Base-by-base conservation (phyloP, 2,888 invertebrate genomes). In the Plutella xylostella region DNA sequence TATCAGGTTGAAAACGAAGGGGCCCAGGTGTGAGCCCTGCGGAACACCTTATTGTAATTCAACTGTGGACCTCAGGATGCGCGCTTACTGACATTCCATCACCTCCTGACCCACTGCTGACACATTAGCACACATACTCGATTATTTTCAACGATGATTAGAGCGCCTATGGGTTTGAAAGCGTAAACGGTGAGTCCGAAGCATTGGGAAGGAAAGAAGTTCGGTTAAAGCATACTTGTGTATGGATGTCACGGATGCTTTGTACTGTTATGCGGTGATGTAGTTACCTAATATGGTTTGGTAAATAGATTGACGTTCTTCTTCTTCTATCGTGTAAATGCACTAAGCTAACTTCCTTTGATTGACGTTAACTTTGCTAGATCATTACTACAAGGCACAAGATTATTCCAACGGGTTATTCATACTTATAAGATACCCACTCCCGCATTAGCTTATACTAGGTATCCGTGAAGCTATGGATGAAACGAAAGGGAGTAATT, bases 101-200 rank as follows among this genome's bases (percentile, higher is more conserved):
- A 51, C 71, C 72, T 61, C 55, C 51, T 77, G 64, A 77, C 78
- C 76, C 57, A 76, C 69, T 66, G 51, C 31, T 46, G 49, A 53
- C 57, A 63, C 68, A 68, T 72, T 72, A 71, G 63, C 68, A 71
- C 68, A 62, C 61, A 67, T 65, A 58, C 64, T 52, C 55, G 51
- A 60, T 65, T 58, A 58, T n/a, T n/a, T n/a, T n/a, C n/a, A n/a
- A n/a, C n/a, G n/a, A 33, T 40, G 21, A 21, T 38, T 38, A 38
- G 52, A 55, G 51, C 55, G 48, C 57, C 53, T 59, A 60, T 55
- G 57, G 52, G 46, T 12, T 51, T 48, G 49, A 56, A 65, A 61
- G 58, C 54, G 49, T n/a, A n/a, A n/a, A n/a, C n/a, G n/a, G n/a
- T n/a, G 3, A 12, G 28, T 28, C 34, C 15, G 15, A 64, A 41